Evolutionary conservation across 2,888 invertebrate species (phyloP).

Genomic region (Salticus scenicus): DNA sequence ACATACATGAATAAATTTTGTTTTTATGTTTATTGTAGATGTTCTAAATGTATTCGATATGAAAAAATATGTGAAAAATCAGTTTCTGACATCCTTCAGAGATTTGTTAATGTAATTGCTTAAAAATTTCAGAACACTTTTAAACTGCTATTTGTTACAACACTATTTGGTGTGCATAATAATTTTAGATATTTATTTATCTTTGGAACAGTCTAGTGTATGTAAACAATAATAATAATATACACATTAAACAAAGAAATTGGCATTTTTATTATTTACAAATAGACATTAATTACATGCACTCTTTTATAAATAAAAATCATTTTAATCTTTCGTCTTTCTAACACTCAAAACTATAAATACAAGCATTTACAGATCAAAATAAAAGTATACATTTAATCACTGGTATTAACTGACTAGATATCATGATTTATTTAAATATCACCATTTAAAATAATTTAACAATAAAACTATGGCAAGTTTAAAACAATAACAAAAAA

Average conservation of each 20-base stretch:
- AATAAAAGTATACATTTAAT: constrained; percentile 23
- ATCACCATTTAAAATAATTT: constrained; percentile 46
- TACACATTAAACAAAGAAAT: constrained; percentile 27
- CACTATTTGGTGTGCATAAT: no score
- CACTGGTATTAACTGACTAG: constrained; percentile 48
- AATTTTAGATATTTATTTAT: no score
- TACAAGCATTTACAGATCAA: constrained; percentile 33
- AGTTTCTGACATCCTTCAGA: no score
- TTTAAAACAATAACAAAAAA: constrained; percentile 49
- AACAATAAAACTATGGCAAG: constrained; percentile 61
- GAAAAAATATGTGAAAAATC: no score
- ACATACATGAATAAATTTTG: no score
- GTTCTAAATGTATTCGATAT: no score
- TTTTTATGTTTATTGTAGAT: no score
- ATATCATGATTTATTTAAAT: constrained; percentile 45
- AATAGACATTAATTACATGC: constrained; percentile 57
- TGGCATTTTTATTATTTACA: constrained; percentile 60
- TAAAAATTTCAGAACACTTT: no score
- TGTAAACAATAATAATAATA: no score
- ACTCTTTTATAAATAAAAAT: constrained; percentile 55
- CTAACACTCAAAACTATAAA: constrained; percentile 38
- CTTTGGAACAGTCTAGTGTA: no score
- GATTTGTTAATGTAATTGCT: no score
- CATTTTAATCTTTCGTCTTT: constrained; percentile 13
- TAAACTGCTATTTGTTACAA: no score